Conservation (phyloP, 23 tunicate genomes). For the Ciona savignyi region DNA sequence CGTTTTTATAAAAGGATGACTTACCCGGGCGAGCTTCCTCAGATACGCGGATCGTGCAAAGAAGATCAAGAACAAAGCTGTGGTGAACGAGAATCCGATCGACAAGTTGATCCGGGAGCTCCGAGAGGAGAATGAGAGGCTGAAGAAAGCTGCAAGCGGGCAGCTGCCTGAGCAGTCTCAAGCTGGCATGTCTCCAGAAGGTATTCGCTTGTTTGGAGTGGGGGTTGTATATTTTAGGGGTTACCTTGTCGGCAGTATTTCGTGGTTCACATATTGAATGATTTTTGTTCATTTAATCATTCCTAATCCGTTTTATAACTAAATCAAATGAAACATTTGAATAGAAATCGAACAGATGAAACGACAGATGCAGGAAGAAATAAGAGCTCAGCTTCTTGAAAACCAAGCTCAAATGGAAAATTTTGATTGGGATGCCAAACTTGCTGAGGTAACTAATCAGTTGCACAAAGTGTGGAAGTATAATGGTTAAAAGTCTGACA, state of each 20-base stretch:
- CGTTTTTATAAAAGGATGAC: no score
- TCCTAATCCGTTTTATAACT: background rate
- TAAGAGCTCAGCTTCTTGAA: conserved; percentile 82
- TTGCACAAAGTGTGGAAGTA: background rate
- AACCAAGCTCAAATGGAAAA: conserved; percentile 73
- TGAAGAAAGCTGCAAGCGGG: conserved; percentile 44
- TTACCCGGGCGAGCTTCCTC: no score
- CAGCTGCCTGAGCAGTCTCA: conserved; percentile 27
- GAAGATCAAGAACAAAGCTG: conserved; percentile 97
- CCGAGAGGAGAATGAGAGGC: conserved; percentile 89
- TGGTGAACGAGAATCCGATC: conserved; percentile 94
- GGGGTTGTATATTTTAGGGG: no score
- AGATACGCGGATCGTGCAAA: conserved; percentile 99
- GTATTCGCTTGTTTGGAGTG: no score
- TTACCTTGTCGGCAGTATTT: no score
- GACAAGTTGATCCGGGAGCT: conserved; percentile 98
- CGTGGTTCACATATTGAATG: no score
- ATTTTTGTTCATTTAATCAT: no score
- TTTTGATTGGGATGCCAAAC: conserved; percentile 81
- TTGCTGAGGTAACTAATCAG: conserved; percentile 34
- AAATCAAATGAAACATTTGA: background rate
- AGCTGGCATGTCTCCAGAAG: conserved; percentile 82
- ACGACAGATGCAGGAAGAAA: conserved; percentile 88
- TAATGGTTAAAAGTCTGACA: background rate
- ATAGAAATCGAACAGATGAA: conserved; percentile 71